phyloP scores from a whole-genome alignment of 2,888 invertebrate genomes.

The Eupeodes latifasciatus region DNA sequence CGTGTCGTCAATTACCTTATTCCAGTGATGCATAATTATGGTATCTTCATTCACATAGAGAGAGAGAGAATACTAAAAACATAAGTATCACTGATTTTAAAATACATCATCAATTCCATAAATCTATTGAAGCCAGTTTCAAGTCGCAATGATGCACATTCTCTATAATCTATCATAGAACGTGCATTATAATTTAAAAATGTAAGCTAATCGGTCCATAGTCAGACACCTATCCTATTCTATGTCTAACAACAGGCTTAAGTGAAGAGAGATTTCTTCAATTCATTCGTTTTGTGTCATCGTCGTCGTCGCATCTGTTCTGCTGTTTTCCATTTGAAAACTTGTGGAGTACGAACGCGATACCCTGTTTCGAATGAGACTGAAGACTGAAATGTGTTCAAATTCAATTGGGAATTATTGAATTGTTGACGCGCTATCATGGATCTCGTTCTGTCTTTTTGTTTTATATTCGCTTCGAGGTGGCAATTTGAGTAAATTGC shows the following conservation, averaged over 20 bases:
- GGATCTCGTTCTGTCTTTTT: constrained; percentile 67
- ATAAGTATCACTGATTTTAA: constrained; percentile 34
- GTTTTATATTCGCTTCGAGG: constrained; percentile 56
- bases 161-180: constrained; percentile 24
- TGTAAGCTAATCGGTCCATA: constrained; percentile 45
- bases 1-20: constrained; percentile 34
- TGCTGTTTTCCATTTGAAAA: constrained; percentile 1
- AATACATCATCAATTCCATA: constrained; percentile 36
- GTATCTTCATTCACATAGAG: constrained; percentile 3
- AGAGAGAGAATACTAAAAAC: constrained; percentile 18
- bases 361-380: neutral
- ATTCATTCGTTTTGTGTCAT: neutral
- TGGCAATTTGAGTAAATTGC: constrained; percentile 75
- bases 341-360: constrained; percentile 27
- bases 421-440: constrained; percentile 72
- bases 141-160: constrained; percentile 1
- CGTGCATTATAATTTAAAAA: neutral
- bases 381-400: constrained; percentile 50
- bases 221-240: constrained; percentile 41
- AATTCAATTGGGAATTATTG: constrained; percentile 74
- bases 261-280: constrained; percentile 27
- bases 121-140: constrained; percentile 11
- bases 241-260: too few relatives aligned
- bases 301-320: too few relatives aligned
- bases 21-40: neutral